phyloP scores from a whole-genome alignment of 2,797 vertebrate genomes.

The Leptatherina wallacei region DNA sequence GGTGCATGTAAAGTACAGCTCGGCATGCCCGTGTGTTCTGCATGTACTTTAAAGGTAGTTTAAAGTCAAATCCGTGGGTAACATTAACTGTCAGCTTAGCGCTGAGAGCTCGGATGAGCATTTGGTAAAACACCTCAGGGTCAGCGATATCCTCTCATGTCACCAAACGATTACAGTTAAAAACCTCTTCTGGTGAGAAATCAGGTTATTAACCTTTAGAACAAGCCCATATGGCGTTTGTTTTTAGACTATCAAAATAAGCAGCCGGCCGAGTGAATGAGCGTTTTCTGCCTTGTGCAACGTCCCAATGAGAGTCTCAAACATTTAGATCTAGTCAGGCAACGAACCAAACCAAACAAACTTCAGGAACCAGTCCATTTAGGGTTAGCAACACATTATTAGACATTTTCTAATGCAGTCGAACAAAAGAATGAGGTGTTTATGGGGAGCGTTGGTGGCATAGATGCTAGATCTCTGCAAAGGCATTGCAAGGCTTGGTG shows the following conservation, averaged over 20 bases:
- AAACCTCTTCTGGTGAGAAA: not conserved
- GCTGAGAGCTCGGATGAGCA: constrained; percentile 25
- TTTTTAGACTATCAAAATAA: not conserved
- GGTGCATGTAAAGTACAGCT: not conserved
- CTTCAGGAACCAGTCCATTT: not conserved
- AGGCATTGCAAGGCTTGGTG: not conserved
- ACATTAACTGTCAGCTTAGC: constrained; percentile 21
- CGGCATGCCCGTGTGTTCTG: not conserved
- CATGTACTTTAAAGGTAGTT: constrained; percentile 35
- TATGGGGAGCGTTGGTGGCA: too few relatives aligned
- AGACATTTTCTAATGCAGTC: not conserved
- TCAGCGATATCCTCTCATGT: constrained; percentile 41
- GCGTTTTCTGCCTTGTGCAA: not conserved
- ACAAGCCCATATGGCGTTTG: constrained; percentile 4
- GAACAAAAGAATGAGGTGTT: not conserved
- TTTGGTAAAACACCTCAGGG: constrained; percentile 51
- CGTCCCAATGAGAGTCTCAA: not conserved
- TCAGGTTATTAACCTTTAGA: not conserved
- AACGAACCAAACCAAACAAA: not conserved
- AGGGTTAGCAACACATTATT: not conserved
- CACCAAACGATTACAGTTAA: constrained; percentile 27
- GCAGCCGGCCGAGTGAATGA: not conserved
- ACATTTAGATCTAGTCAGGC: not conserved
- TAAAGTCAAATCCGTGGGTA: constrained; percentile 46
- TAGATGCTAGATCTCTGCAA: too few relatives aligned